These are phyloP conservation scores for Oncopodura yosiiana DNA, from an alignment of 1,140 invertebrate species.

Conservation along the genomic window DNA sequence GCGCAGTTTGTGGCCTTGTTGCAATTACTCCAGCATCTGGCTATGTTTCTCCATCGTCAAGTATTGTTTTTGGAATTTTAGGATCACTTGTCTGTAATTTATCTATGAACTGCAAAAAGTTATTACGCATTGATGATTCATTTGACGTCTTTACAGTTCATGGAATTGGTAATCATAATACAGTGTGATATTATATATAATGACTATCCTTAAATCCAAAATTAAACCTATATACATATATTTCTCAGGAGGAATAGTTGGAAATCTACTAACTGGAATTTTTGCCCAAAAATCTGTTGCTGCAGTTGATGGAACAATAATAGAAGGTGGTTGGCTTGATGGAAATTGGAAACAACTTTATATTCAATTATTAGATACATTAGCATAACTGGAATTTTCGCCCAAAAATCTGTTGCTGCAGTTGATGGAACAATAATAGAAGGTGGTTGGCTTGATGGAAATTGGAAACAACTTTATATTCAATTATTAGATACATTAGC, in stretches of 20 bases:
- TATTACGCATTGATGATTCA: slow-evolving; percentile 24
- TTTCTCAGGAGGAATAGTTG: slow-evolving; percentile 28
- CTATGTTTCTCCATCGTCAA: slow-evolving; percentile 25
- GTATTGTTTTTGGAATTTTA: slow-evolving; percentile 24
- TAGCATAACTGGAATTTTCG: slow-evolving; percentile 14
- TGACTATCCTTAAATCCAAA: not conserved
- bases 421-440: slow-evolving; percentile 26
- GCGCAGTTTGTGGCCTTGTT: slow-evolving; percentile 30
- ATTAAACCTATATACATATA: not conserved
- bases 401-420: slow-evolving; percentile 26
- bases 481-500: slow-evolving; percentile 28
- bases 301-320: slow-evolving; percentile 21
- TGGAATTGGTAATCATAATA: slow-evolving; percentile 11
- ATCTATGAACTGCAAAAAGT: slow-evolving; percentile 13
- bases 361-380: slow-evolving; percentile 23
- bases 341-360: slow-evolving; percentile 28
- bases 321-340: slow-evolving; percentile 31
- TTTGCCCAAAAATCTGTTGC: slow-evolving; percentile 29
- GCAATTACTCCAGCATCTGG: slow-evolving; percentile 24
- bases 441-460: slow-evolving; percentile 30
- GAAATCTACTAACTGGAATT: slow-evolving; percentile 28
- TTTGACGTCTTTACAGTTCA: slow-evolving; percentile 32
- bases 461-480: slow-evolving; percentile 25
- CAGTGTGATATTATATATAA: not conserved
- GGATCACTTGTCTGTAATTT: slow-evolving; percentile 27